phyloP scores from a whole-genome alignment of 2,113 vertebrate genomes.

The Lagopus muta region DNA sequence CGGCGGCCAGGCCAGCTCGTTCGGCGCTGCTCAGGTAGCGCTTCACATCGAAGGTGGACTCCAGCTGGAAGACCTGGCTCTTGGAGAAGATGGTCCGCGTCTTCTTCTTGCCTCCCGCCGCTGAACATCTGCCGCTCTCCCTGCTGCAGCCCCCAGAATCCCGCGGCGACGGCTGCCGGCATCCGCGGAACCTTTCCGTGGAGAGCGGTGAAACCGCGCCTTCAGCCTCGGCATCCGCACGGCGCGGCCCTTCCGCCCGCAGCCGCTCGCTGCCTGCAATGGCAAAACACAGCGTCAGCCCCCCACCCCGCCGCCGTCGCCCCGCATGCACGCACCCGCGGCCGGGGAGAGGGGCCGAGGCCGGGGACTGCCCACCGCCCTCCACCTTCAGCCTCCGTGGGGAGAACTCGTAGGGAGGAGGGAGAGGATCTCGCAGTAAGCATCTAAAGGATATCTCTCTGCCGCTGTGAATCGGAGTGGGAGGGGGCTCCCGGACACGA shows the following conservation, averaged over 20 bases:
- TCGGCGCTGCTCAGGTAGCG: slow-evolving; percentile 89
- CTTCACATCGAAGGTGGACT: slow-evolving; percentile 90
- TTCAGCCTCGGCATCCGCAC: background rate
- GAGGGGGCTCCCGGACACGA: background rate
- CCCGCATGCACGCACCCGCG: background rate
- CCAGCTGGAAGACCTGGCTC: slow-evolving; percentile 89
- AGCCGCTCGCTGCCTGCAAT: slow-evolving; percentile 11
- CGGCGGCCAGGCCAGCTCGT: slow-evolving; percentile 91
- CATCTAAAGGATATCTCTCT: background rate
- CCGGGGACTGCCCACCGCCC: background rate
- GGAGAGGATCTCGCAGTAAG: background rate
- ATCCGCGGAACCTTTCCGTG: background rate
- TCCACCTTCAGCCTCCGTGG: no score
- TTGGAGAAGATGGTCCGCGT: slow-evolving; percentile 90
- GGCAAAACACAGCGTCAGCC: slow-evolving; percentile 15
- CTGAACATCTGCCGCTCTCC: background rate
- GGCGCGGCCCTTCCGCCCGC: background rate
- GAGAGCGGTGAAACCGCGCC: background rate
- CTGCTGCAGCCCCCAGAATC: background rate
- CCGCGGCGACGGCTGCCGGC: background rate
- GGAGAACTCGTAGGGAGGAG: background rate
- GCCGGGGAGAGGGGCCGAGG: background rate
- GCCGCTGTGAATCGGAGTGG: background rate
- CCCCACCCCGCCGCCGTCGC: background rate
- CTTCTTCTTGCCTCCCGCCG: slow-evolving; percentile 81